Percentiles rank a stretch among this genome's conserved stretches.
Conservation (phyloP, 2,888 invertebrate genomes). For the Nephrotoma flavescens region DNA sequence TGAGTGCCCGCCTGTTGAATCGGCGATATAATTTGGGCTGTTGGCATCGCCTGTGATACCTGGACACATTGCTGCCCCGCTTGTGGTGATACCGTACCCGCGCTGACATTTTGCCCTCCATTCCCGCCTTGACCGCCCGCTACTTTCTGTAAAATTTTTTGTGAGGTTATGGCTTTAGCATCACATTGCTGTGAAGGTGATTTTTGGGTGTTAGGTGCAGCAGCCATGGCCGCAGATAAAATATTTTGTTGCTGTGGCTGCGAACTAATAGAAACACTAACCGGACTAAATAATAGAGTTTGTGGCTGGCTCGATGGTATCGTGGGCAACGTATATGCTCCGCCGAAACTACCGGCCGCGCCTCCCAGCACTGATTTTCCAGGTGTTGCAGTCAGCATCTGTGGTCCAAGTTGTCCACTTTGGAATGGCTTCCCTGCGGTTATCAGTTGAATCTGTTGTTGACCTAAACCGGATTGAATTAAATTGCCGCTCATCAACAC, state of each 20-base stretch:
- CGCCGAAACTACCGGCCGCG: conserved; percentile 24
- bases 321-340: conserved; percentile 62
- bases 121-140: conserved; percentile 25
- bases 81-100: conserved; percentile 24
- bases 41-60: conserved; percentile 56
- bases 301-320: conserved; percentile 65
- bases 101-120: conserved; percentile 23
- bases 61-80: conserved; percentile 56
- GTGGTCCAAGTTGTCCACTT: conserved; percentile 58
- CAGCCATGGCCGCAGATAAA: conserved; percentile 25
- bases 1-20: conserved; percentile 51
- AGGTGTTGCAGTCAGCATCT: conserved; percentile 58
- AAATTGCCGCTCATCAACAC: conserved; percentile 73
- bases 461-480: conserved; percentile 36
- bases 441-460: conserved; percentile 49
- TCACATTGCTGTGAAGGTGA: conserved; percentile 20
- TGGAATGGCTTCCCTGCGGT: conserved; percentile 74
- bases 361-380: conserved; percentile 50
- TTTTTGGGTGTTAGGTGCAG: conserved; percentile 20
- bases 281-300: conserved; percentile 59
- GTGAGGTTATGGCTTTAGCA: conserved; percentile 28
- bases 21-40: conserved; percentile 58
- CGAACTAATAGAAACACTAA: conserved; percentile 26
- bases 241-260: conserved; percentile 32
- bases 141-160: conserved; percentile 41